Conservation (phyloP, 2,888 invertebrate genomes). For the Deroplatys truncata region DNA sequence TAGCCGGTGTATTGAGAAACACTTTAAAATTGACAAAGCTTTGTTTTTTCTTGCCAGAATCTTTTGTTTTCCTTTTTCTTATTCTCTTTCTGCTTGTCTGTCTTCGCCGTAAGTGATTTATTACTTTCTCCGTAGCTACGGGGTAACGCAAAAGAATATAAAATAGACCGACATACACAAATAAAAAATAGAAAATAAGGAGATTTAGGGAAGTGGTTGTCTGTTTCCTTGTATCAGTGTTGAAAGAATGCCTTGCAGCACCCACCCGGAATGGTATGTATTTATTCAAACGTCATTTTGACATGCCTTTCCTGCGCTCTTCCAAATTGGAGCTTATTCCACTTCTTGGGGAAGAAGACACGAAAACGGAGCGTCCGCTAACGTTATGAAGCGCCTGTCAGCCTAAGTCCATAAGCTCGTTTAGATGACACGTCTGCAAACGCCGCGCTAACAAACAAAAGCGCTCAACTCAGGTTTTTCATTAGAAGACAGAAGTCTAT, state of each 20-base stretch:
- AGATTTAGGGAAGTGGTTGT: background rate
- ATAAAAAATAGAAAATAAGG: background rate
- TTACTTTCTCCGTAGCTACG: background rate
- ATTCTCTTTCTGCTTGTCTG: background rate
- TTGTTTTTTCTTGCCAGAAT: background rate
- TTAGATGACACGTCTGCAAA: background rate
- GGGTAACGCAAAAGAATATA: background rate
- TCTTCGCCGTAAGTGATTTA: conserved; percentile 14
- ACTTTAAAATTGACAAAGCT: background rate
- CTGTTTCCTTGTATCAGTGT: background rate
- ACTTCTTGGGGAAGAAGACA: background rate
- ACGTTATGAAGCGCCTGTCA: background rate
- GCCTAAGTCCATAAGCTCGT: background rate
- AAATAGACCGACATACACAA: background rate
- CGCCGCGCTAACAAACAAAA: background rate
- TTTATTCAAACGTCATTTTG: conserved; percentile 17
- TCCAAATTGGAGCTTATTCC: background rate
- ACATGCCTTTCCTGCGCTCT: background rate
- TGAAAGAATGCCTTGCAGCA: background rate
- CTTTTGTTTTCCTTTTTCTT: background rate
- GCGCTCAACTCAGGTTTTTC: background rate
- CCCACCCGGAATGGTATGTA: background rate
- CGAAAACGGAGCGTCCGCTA: background rate
- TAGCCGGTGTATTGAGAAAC: background rate
- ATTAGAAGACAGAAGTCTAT: background rate